Evolutionary conservation across 2,888 invertebrate genomes (phyloP).

Genomic region (Agapostemon virescens): DNA sequence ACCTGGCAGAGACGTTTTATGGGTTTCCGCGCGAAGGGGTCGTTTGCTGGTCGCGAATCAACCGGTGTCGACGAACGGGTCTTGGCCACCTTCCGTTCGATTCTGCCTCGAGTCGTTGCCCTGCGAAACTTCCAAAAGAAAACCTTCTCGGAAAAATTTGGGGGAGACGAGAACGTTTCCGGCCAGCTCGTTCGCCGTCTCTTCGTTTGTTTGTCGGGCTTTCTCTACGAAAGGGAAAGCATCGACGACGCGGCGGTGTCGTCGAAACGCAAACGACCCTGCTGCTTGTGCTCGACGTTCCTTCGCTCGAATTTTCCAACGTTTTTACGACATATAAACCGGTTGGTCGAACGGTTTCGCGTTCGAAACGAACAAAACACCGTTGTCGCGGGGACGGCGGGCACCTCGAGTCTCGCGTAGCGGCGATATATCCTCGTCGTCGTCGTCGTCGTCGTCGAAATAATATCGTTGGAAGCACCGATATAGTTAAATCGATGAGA

Average conservation of each 20-base stretch:
- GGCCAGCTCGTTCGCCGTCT: no score
- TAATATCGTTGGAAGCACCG: background rate
- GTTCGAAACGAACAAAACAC: background rate
- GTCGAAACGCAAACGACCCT: background rate
- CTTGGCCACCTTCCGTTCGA: background rate
- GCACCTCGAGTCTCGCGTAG: background rate
- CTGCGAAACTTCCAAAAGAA: no score
- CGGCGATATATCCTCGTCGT: background rate
- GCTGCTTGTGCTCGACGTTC: no score
- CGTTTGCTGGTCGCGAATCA: background rate
- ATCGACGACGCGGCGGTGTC: no score
- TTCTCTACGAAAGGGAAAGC: background rate
- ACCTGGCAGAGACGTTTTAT: background rate
- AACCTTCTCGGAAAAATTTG: no score
- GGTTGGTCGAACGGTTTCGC: background rate
- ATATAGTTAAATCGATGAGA: constrained; percentile 52
- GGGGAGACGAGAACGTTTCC: background rate
- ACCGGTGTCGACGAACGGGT: background rate
- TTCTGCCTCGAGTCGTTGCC: no score
- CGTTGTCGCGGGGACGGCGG: no score
- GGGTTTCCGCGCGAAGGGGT: constrained; percentile 1
- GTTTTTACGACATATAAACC: background rate
- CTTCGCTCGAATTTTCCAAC: no score
- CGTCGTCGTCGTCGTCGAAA: background rate
- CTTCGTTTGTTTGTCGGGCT: background rate